Evolutionary conservation across 1,140 invertebrate species (phyloP).

Genomic region (Lamellibrachia luymesi): DNA sequence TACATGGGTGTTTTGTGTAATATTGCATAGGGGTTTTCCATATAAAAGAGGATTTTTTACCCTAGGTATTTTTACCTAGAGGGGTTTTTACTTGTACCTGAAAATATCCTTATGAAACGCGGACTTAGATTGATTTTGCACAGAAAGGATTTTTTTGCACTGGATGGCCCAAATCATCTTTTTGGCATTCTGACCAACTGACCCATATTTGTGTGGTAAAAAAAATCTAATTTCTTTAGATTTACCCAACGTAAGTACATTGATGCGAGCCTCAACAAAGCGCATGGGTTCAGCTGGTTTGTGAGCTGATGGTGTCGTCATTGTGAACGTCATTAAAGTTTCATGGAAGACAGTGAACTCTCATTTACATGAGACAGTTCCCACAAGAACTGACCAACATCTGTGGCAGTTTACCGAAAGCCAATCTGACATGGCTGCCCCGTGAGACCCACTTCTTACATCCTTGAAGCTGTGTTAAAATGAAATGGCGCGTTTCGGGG

Average conservation of each 20-base stretch:
- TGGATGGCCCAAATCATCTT: no score
- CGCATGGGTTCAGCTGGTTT: not conserved
- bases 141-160: no score
- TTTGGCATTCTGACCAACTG: no score
- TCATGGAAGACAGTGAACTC: not conserved
- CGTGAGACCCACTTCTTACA: not conserved
- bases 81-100: no score
- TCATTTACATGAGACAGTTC: not conserved
- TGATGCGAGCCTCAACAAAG: not conserved
- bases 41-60: no score
- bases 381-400: not conserved
- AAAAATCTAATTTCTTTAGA: no score
- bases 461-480: not conserved
- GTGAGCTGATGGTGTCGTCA: not conserved
- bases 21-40: no score
- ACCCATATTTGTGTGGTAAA: no score
- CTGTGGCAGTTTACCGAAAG: not conserved
- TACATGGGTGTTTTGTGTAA: no score
- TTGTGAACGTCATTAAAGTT: not conserved
- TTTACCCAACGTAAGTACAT: not conserved
- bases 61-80: no score
- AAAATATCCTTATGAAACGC: not conserved
- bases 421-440: not conserved
- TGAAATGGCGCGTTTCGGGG: not conserved
- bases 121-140: not conserved